Evolutionary conservation across 2,113 vertebrate genomes (phyloP).

Genomic region (Macrotis lagotis): DNA sequence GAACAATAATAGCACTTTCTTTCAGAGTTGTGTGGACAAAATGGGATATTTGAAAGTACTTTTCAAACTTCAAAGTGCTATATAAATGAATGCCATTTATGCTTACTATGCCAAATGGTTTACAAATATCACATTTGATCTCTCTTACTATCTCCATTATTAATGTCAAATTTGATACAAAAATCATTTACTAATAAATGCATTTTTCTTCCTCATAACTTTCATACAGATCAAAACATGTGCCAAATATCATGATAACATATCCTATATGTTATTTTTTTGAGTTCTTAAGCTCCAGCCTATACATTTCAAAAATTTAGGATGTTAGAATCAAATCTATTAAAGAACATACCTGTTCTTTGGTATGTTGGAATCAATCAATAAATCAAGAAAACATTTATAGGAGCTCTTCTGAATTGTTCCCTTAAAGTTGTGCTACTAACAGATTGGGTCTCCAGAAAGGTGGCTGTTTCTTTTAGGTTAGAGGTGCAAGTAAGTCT

Average conservation of each 20-base stretch:
- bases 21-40: not conserved
- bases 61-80: not conserved
- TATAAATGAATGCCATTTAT: not conserved
- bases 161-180: not conserved
- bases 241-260: not conserved
- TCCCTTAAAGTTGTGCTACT: not conserved
- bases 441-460: not conserved
- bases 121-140: not conserved
- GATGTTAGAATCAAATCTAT: not conserved
- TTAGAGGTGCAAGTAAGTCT: not conserved
- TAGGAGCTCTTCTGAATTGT: not conserved
- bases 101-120: not conserved
- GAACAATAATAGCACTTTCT: not conserved
- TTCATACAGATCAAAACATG: not conserved
- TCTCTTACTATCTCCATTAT: not conserved
- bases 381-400: not conserved
- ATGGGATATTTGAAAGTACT: not conserved
- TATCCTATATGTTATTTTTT: not conserved
- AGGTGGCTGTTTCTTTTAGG: not conserved
- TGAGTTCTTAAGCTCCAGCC: not conserved
- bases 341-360: not conserved
- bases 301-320: not conserved
- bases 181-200: not conserved
- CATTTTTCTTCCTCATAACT: not conserved
- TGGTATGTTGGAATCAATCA: not conserved